Base-by-base conservation (phyloP, 2,113 vertebrate species). In the Pollachius pollachius region DNA sequence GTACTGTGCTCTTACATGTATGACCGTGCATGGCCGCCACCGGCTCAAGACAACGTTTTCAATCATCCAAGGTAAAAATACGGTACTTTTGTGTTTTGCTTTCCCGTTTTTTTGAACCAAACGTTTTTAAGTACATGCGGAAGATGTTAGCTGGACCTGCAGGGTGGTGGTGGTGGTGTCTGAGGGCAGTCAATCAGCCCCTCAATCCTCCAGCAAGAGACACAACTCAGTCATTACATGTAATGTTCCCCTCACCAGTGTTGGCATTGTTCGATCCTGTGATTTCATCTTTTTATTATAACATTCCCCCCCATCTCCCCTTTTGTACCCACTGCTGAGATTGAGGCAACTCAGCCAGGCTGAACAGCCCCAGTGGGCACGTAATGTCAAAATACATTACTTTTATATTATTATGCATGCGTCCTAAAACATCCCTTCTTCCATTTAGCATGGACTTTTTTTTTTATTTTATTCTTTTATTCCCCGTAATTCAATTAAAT, bases 1-100 rank as follows among this genome's bases (percentile, higher is more conserved):
- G 59, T 59, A 48, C 67, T 73, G 77, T 88, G 72, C 61, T 72
- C 72, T 79, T 77, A 79, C 77, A 79, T 70, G 76, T 63, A 72
- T 11, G 64, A 79, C 62, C 80, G 66, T 65, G 62, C 79, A 69
- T 54, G 23, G 76, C 69, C 54, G 62, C 72, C 13, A 1, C 61
- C 73, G 65, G 58, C 63, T 48, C 12, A 48, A 76, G 77, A 30
- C 21, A 64, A 65, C 75, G 67, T 75, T 69, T 63, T 78, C 68
- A 72, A 76, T 80, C 74, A 62, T 57, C 80, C 76, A 70, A 69
- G 77, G 81, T 62, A 81, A 62, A 52, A 62, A 52, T 15, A 64
- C 75, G 75, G 68, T 70, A 69, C 69, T 56, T 11, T 64, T 48
- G 0, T 3, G 7, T 48, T 48, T 48, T 71, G 41, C 13, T 25